Conservation (phyloP, 2,888 invertebrate genomes). For the Parnassius orleans region DNA sequence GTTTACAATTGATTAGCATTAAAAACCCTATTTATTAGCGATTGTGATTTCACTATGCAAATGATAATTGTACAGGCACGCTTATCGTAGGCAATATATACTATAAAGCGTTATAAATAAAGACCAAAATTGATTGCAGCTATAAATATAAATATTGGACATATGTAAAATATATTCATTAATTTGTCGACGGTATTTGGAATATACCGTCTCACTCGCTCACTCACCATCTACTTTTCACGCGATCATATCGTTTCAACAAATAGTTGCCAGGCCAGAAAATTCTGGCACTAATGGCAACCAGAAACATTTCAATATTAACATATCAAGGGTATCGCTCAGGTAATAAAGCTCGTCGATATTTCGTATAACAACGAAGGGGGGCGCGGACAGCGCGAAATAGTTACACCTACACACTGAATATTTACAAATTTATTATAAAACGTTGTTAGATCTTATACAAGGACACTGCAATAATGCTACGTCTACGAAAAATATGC, state of each 20-base stretch:
- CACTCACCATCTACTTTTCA: background rate
- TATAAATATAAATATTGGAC: conserved; percentile 17
- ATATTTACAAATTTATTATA: conserved; percentile 35
- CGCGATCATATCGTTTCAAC: background rate
- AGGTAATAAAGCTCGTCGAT: conserved; percentile 13
- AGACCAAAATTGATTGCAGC: conserved; percentile 1
- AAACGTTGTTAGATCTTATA: conserved; percentile 24
- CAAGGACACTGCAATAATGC: background rate
- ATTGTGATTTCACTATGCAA: conserved; percentile 13
- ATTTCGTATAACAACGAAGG: conserved; percentile 9
- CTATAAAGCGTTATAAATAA: conserved; percentile 15
- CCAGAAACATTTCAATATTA: background rate
- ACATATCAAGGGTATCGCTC: background rate
- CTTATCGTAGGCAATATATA: conserved; percentile 3
- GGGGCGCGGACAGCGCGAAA: conserved; percentile 25
- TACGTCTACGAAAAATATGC: background rate
- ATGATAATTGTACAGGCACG: conserved; percentile 6
- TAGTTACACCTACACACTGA: conserved; percentile 28
- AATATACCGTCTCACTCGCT: background rate
- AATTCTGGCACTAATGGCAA: background rate
- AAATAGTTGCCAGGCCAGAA: conserved; percentile 2
- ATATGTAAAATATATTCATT: conserved; percentile 17
- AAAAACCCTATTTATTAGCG: conserved; percentile 2
- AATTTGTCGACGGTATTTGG: background rate
- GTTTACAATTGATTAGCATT: conserved; percentile 28